Evolutionary conservation across 2,888 invertebrate genomes (phyloP), one percentile per base, ranked within the genome.

Genomic region (Pseudococcus viburni): DNA sequence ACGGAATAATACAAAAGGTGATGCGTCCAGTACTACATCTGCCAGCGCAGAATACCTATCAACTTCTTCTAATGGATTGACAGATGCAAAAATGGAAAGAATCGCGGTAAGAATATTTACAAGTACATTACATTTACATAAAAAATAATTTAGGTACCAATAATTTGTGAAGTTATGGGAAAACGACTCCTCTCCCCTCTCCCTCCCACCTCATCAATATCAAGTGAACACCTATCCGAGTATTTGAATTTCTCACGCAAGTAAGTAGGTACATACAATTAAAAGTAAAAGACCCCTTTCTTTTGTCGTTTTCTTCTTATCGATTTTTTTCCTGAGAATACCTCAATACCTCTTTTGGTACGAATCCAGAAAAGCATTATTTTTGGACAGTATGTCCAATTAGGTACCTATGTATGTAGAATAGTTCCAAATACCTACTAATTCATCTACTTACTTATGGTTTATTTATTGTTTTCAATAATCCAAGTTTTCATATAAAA

Each of bases 81-180:
- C 17, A 15, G 73, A 73, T 73, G 17, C 73, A 17, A 73, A 73
- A 73, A 33, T 33, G n/a, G 73, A 73, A 73, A 73, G 73, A 73
- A 73, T 73, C 15, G 73, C 73, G 73, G 73, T 73, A 17, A 73
- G 73, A 73, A 73, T 73, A 73, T 33, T 73, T 68, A 26, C 9
- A 42, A 6, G 6, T 42, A 42, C 42, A 39, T 3, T 39, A 5
- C 3, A 39, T 39, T 39, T 39, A 5, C 39, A 5, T 5, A 3
- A 39, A 3, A 5, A 39, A 39, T 39, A 6, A 39, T 39, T 39
- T 39, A 39, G n/a, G n/a, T n/a, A n/a, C 39, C 39, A 39, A 39
- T 39, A 39, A 39, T 39, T 39, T 6, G 6, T 39, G 3, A 39
- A 39, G 39, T n/a, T n/a, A n/a, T n/a, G n/a, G n/a, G n/a, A n/a